These are phyloP conservation scores for Vidua chalybeata DNA, from an alignment of 2,113 vertebrate genomes.

Conservation along the genomic window DNA sequence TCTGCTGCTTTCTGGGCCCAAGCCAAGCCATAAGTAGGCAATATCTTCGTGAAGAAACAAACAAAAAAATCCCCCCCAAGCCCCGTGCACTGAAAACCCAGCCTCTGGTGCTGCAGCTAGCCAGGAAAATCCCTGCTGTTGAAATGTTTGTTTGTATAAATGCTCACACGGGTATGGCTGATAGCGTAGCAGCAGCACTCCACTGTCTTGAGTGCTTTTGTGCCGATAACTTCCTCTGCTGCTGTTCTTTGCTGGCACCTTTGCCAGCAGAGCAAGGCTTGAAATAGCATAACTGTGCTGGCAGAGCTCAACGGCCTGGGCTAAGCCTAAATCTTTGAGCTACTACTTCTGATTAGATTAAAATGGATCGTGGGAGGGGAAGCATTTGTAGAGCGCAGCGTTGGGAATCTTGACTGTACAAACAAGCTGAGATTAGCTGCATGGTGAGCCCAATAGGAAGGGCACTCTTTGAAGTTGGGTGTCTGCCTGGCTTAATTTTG, in stretches of 20 bases:
- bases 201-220: not conserved
- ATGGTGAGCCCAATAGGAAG: not conserved
- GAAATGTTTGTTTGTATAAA: not conserved
- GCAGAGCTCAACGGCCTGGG: not conserved
- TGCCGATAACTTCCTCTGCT: not conserved
- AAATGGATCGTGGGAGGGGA: conserved; percentile 24
- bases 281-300: not conserved
- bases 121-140: conserved; percentile 13
- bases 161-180: not conserved
- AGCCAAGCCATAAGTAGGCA: not conserved
- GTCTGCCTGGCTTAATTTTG: conserved; percentile 9
- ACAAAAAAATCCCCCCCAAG: not conserved
- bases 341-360: conserved; percentile 49
- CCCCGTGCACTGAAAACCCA: not conserved
- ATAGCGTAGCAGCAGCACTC: not conserved
- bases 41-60: not conserved
- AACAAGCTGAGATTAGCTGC: conserved; percentile 37
- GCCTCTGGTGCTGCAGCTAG: not conserved
- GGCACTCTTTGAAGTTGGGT: conserved; percentile 40
- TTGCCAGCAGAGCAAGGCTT: not conserved
- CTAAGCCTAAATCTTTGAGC: conserved; percentile 9
- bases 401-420: conserved; percentile 35
- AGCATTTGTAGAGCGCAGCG: not conserved
- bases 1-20: not conserved
- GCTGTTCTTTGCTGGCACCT: not conserved